Evolutionary conservation across 2,888 invertebrate genomes (phyloP), one percentile per base, ranked within the genome.

Genomic region (Patella ulyssiponensis): DNA sequence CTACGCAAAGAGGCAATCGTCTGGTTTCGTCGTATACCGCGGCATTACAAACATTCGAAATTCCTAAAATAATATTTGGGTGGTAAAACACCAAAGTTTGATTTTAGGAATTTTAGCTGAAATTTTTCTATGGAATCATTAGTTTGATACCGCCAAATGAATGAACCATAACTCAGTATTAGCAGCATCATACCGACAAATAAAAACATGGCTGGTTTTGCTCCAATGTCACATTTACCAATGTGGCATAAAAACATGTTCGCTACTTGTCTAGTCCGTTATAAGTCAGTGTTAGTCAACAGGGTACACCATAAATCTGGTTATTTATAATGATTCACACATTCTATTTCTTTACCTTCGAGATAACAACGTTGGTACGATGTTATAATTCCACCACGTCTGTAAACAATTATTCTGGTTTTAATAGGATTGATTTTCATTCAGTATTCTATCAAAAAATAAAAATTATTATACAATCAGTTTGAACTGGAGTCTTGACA

Each of bases 281-380:
- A 14, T 69, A 69, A 52, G 20, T 33, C 27, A 4, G 15, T 72
- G 23, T 44, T 73, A 44, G 23, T 9, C 14, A 23, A 27, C 14
- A 52, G 33, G 44, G 70, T 44, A 70, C 74, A 77, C n/a, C 44
- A 56, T 7, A 69, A 64, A 53, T 71, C 64, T 17, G 73, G 71
- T 52, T 77, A 74, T 77, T 74, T 77, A 74, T 77, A 77, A 33
- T 33, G 44, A 33, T 72, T 70, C n/a, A 72, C 78, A 52, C 64
- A 52, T 69, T 78, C 78, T 52, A 75, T 53, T 64, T 71, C 69
- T 15, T 51, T 33, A 12, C 72, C 71, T 44, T 75, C 27, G 23
- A 70, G 52, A 53, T 51, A 51, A 74, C 78, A 78, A 51, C 75
- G 75, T 75, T 78, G 71, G n/a, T n/a, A 74, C 58, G n/a, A 33